These are phyloP conservation scores for Lysandra bellargus DNA, from an alignment of 2,888 invertebrate genomes.

Conservation along the genomic window DNA sequence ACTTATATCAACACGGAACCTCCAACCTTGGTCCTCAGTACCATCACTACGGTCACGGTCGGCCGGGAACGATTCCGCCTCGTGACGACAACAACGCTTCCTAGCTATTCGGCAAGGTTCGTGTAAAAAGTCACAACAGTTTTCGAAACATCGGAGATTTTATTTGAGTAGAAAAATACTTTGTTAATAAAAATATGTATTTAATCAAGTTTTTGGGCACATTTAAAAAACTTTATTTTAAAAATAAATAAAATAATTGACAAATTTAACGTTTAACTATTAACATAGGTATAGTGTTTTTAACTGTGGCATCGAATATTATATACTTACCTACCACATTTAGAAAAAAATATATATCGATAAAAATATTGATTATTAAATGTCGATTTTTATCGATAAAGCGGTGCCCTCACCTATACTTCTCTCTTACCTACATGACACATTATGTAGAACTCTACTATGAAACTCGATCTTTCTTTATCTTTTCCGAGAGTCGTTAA, in stretches of 20 bases:
- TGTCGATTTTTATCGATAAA: background rate
- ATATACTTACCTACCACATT: no score
- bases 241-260: no score
- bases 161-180: no score
- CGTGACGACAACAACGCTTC: slow-evolving; percentile 57
- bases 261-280: no score
- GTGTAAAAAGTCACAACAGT: background rate
- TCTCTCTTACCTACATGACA: background rate
- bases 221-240: background rate
- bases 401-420: background rate
- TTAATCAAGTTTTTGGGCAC: background rate
- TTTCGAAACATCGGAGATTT: background rate
- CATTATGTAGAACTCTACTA: background rate
- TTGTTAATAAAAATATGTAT: no score
- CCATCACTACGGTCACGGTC: slow-evolving; percentile 43
- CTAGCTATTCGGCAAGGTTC: slow-evolving; percentile 44
- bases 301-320: no score
- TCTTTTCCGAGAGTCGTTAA: slow-evolving; percentile 56
- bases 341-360: background rate
- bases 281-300: no score
- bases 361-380: background rate
- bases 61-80: slow-evolving; percentile 56
- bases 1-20: slow-evolving; percentile 8
- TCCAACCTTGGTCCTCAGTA: slow-evolving; percentile 10
- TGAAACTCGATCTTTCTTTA: slow-evolving; percentile 44